Evolutionary conservation across 2,888 invertebrate species (phyloP).

Genomic region (Cybosia mesomella): DNA sequence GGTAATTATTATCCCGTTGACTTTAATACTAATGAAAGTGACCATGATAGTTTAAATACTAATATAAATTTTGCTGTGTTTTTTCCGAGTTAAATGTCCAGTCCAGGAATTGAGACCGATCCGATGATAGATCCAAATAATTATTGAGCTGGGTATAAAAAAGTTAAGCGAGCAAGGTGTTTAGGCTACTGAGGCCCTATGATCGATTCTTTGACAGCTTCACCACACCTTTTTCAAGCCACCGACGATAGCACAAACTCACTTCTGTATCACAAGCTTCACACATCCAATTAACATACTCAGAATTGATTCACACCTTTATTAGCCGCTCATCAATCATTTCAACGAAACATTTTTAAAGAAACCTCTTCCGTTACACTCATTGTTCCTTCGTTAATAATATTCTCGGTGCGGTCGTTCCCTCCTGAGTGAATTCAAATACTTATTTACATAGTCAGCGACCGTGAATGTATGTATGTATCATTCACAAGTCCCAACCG

Average conservation of each 20-base stretch:
- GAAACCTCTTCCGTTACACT: constrained; percentile 49
- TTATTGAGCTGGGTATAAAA: background rate
- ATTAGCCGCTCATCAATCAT: constrained; percentile 41
- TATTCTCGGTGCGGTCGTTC: constrained; percentile 62
- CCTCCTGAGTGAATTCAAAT: constrained; percentile 67
- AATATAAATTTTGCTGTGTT: too few relatives aligned
- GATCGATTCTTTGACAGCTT: background rate
- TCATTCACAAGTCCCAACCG: constrained; percentile 69
- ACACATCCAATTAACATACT: constrained; percentile 27
- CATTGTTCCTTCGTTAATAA: constrained; percentile 61
- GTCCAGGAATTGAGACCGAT: background rate
- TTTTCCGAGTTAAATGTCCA: background rate
- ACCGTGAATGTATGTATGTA: constrained; percentile 78
- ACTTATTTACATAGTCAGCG: constrained; percentile 82
- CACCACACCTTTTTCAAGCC: background rate
- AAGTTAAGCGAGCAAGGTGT: background rate
- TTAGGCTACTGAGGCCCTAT: background rate
- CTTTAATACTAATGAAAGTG: too few relatives aligned
- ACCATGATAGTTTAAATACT: too few relatives aligned
- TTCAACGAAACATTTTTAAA: constrained; percentile 47
- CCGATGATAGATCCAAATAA: background rate
- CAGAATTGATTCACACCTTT: constrained; percentile 42
- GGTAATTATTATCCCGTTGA: too few relatives aligned
- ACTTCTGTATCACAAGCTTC: constrained; percentile 12
- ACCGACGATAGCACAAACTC: background rate